A percentile compares a stretch with the other conserved stretches of the same genome.
Evolutionary conservation across 2,888 invertebrate genomes (phyloP).

Genomic region (Nomada flava): DNA sequence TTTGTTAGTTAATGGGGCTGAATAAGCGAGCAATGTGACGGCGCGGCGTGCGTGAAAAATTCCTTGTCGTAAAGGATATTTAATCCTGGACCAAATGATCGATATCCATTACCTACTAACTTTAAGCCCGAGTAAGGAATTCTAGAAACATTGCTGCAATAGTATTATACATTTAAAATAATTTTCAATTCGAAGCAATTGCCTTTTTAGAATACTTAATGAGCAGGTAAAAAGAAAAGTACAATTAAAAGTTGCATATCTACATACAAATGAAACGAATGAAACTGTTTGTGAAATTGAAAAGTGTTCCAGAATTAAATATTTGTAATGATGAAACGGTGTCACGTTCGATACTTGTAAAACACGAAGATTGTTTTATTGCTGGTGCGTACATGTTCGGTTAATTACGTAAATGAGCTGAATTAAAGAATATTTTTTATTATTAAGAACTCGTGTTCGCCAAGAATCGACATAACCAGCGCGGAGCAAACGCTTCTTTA

Average conservation of each 20-base stretch:
- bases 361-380: constrained; percentile 55
- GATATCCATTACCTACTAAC: not conserved
- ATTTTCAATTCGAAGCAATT: not conserved
- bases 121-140: not conserved
- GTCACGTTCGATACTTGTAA: constrained; percentile 40
- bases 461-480: constrained; percentile 18
- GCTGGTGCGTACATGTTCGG: constrained; percentile 52
- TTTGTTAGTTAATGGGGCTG: constrained; percentile 54
- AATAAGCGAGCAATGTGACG: constrained; percentile 21
- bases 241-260: not conserved
- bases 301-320: constrained; percentile 29
- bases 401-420: constrained; percentile 19
- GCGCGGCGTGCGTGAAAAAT: constrained; percentile 26
- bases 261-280: not conserved
- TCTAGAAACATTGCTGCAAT: not conserved
- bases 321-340: constrained; percentile 16
- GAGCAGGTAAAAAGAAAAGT: not conserved
- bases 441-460: constrained; percentile 32
- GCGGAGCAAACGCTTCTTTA: constrained; percentile 20
- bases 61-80: constrained; percentile 51
- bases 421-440: constrained; percentile 42
- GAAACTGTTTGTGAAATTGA: not conserved
- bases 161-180: too few relatives aligned
- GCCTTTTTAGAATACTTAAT: not conserved
- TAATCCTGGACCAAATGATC: constrained; percentile 16